A percentile compares a stretch with the other conserved stretches of the same genome.
Evolutionary conservation across 2,113 vertebrate species (phyloP).

Genomic region (Toxotes chatareus): DNA sequence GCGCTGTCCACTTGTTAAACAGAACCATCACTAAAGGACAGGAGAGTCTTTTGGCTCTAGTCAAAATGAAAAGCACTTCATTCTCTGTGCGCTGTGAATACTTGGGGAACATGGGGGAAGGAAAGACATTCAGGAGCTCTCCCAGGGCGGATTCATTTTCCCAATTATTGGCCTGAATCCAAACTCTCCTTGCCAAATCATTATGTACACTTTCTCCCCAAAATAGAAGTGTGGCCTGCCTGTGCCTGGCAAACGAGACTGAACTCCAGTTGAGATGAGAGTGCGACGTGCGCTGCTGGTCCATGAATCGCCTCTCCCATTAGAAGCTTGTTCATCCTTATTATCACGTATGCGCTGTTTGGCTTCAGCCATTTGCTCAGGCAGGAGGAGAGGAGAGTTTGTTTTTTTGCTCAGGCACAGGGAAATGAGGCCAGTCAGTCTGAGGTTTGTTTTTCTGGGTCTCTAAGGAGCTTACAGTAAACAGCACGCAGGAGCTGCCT

Average conservation of each 20-base stretch:
- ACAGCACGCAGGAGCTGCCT: slow-evolving; percentile 46
- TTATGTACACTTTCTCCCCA: slow-evolving; percentile 32
- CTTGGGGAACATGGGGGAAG: background rate
- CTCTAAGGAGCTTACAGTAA: slow-evolving; percentile 69
- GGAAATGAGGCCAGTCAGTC: slow-evolving; percentile 67
- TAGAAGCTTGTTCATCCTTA: slow-evolving; percentile 60
- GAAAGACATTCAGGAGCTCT: slow-evolving; percentile 20
- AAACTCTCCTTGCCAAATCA: slow-evolving; percentile 51
- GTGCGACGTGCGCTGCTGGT: slow-evolving; percentile 27
- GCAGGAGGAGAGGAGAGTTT: slow-evolving; percentile 5
- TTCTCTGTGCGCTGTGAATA: slow-evolving; percentile 26
- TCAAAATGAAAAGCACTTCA: slow-evolving; percentile 15
- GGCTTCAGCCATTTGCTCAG: slow-evolving; percentile 35
- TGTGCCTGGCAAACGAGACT: slow-evolving; percentile 1
- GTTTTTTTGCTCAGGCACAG: slow-evolving; percentile 24
- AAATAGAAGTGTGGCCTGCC: slow-evolving; percentile 10
- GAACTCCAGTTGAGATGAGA: slow-evolving; percentile 35
- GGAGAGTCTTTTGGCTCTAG: slow-evolving; percentile 1
- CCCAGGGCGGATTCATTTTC: slow-evolving; percentile 36
- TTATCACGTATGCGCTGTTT: slow-evolving; percentile 37
- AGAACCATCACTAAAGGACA: background rate
- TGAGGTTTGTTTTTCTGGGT: slow-evolving; percentile 58
- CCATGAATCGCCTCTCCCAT: slow-evolving; percentile 50
- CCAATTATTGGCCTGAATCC: slow-evolving; percentile 42
- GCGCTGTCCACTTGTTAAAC: slow-evolving; percentile 26